phyloP scores from a whole-genome alignment of 2,888 invertebrate genomes.

The Cheilosia impressa region DNA sequence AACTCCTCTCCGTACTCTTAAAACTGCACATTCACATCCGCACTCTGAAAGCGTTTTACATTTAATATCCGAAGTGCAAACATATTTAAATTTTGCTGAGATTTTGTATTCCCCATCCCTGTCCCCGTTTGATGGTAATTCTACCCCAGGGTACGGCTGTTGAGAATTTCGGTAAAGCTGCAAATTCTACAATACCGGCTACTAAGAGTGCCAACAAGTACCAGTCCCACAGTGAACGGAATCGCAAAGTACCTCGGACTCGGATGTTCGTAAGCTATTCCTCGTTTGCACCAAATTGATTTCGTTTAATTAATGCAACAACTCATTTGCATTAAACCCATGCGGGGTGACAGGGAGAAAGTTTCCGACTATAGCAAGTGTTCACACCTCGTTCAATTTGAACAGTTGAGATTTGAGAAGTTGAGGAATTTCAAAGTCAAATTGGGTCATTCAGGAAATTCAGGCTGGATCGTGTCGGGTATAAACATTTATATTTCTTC shows the following conservation, averaged over 20 bases:
- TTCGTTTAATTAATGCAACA: slow-evolving; percentile 58
- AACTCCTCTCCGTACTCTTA: neutral
- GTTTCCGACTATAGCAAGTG: slow-evolving; percentile 15
- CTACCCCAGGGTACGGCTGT: slow-evolving; percentile 15
- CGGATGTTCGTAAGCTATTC: slow-evolving; percentile 14
- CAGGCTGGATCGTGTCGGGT: slow-evolving; percentile 8
- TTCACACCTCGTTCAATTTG: slow-evolving; percentile 55
- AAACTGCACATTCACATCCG: slow-evolving; percentile 8
- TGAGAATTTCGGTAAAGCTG: slow-evolving; percentile 16
- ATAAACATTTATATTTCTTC: slow-evolving; percentile 42
- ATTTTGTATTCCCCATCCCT: slow-evolving; percentile 31
- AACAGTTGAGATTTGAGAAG: slow-evolving; percentile 25
- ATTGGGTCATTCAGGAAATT: slow-evolving; percentile 45
- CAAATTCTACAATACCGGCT: slow-evolving; percentile 14
- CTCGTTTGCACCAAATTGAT: slow-evolving; percentile 55
- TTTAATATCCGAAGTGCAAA: slow-evolving; percentile 53
- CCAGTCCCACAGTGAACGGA: slow-evolving; percentile 8
- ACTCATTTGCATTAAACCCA: slow-evolving; percentile 55
- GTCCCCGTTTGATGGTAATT: slow-evolving; percentile 11
- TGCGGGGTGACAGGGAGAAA: slow-evolving; percentile 18
- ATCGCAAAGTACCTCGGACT: neutral
- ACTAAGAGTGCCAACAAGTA: slow-evolving; percentile 14
- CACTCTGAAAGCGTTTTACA: slow-evolving; percentile 17
- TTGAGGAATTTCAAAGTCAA: slow-evolving; percentile 43
- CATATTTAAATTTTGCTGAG: slow-evolving; percentile 53